Conservation (phyloP, 2,888 invertebrate genomes). For the Hypena proboscidalis region DNA sequence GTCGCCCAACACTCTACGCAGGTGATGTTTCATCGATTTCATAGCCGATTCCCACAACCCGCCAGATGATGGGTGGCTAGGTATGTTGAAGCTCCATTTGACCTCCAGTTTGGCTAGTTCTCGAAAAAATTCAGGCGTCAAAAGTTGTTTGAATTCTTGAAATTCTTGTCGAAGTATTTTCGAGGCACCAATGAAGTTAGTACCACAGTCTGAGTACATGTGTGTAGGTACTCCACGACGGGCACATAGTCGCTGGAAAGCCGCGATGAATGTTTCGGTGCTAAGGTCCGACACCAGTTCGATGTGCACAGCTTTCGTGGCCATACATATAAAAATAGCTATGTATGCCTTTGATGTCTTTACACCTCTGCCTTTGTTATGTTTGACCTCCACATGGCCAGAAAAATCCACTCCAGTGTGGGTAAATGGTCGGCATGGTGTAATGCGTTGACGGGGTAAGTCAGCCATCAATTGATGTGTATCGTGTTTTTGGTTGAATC, state of each 20-base stretch:
- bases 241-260: slow-evolving; percentile 15
- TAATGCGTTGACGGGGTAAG: too few species aligned
- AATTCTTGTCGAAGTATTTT: slow-evolving; percentile 2
- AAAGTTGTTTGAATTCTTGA: not conserved
- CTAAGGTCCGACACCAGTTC: slow-evolving; percentile 21
- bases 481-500: too few species aligned
- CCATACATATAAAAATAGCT: slow-evolving; percentile 21
- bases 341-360: too few species aligned
- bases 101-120: not conserved
- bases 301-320: slow-evolving; percentile 23
- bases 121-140: too few species aligned
- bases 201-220: slow-evolving; percentile 20
- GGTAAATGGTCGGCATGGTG: too few species aligned
- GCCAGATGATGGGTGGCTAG: not conserved
- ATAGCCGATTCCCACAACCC: slow-evolving; percentile 4
- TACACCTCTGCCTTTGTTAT: too few species aligned
- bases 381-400: too few species aligned
- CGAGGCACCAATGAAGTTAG: slow-evolving; percentile 3
- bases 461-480: too few species aligned
- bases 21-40: not conserved
- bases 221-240: slow-evolving; percentile 15
- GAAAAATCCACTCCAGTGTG: too few species aligned
- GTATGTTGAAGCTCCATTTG: not conserved
- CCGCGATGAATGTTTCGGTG: slow-evolving; percentile 11
- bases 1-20: not conserved